phyloP scores from a whole-genome alignment of 2,888 invertebrate genomes.

The Papilio elwesi region DNA sequence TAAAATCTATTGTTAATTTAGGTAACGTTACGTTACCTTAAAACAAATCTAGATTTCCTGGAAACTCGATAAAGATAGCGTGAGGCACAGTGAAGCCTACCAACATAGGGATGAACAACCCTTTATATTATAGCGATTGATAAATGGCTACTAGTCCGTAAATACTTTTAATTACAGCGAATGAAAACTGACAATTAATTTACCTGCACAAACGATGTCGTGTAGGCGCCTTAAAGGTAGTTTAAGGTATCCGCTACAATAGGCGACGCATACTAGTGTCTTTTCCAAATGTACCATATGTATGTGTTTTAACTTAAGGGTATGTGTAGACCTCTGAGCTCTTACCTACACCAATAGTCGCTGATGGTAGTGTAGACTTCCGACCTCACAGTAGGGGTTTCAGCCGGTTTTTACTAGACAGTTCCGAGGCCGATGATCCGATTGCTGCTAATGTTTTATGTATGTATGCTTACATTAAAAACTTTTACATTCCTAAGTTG shows the following conservation, averaged over 20 bases:
- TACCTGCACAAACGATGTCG: too few species aligned
- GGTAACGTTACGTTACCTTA: not conserved
- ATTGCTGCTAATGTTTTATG: constrained; percentile 7
- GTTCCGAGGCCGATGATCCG: constrained; percentile 11
- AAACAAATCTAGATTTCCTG: not conserved
- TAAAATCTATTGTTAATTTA: too few species aligned
- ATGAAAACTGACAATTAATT: too few species aligned
- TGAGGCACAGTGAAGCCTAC: constrained; percentile 23
- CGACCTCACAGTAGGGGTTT: not conserved
- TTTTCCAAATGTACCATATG: too few species aligned
- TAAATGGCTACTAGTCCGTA: too few species aligned
- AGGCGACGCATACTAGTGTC: too few species aligned
- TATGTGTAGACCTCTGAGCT: too few species aligned
- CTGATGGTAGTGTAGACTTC: not conserved
- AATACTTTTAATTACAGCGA: too few species aligned
- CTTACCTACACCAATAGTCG: too few species aligned
- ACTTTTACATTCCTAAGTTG: constrained; percentile 18
- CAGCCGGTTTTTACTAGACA: constrained; percentile 6
- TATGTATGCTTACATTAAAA: constrained; percentile 16
- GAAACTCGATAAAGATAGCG: constrained; percentile 25
- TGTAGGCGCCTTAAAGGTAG: too few species aligned
- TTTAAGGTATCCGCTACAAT: too few species aligned
- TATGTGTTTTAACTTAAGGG: too few species aligned
- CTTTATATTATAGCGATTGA: constrained; percentile 1
- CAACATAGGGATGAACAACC: constrained; percentile 26